A percentile compares a stretch with the other conserved stretches of the same genome.
Evolutionary conservation across 2,113 vertebrate species (phyloP).

Genomic region (Butorides virescens): DNA sequence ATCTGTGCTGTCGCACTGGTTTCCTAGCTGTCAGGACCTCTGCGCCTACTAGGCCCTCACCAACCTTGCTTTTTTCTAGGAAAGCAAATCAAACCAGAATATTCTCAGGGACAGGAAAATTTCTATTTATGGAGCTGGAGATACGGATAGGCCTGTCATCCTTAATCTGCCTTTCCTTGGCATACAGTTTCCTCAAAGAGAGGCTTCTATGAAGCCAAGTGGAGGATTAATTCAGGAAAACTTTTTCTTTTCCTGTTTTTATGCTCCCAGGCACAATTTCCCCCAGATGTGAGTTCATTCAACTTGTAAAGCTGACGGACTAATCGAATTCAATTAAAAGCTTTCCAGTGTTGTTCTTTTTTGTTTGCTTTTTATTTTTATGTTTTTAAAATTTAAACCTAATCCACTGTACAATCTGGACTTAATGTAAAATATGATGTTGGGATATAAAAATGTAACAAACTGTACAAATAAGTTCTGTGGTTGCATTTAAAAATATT

Average conservation of each 20-base stretch:
- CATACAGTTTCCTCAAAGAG: not conserved
- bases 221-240: not conserved
- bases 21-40: not conserved
- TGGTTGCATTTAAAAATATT: constrained; percentile 24
- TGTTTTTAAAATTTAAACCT: not conserved
- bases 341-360: not conserved
- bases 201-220: not conserved
- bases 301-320: not conserved
- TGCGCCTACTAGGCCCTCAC: not conserved
- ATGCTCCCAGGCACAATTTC: not conserved
- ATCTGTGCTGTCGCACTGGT: not conserved
- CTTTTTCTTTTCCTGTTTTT: not conserved
- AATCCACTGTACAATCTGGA: constrained; percentile 19
- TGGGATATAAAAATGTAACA: constrained; percentile 10
- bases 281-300: constrained; percentile 6
- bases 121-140: not conserved
- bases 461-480: constrained; percentile 24
- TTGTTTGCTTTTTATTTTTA: not conserved
- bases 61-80: not conserved
- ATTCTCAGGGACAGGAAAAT: not conserved
- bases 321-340: not conserved
- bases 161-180: not conserved
- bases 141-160: rapidly evolving
- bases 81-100: not conserved
- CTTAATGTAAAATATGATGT: constrained; percentile 37